Percentiles rank a stretch among this genome's conserved stretches.
Evolutionary conservation across 1,140 invertebrate species (phyloP).

Genomic region (Drosophila santomea): DNA sequence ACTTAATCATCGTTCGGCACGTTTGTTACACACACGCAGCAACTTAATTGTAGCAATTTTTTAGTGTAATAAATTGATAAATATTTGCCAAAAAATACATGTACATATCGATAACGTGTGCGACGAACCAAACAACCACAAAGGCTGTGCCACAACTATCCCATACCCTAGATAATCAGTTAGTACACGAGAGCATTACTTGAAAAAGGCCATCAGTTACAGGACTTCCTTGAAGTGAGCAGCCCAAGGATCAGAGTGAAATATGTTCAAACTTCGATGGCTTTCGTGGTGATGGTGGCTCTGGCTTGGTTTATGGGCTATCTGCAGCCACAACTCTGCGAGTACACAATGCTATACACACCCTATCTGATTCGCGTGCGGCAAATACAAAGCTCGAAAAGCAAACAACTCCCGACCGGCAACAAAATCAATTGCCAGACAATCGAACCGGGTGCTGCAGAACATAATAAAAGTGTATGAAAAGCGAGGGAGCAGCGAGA

Average conservation of each 20-base stretch:
- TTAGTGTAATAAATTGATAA: slow-evolving; percentile 79
- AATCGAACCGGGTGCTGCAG: slow-evolving; percentile 45
- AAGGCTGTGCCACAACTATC: not conserved
- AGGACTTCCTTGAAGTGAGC: slow-evolving; percentile 3
- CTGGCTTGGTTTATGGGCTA: not conserved
- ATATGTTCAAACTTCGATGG: slow-evolving; percentile 16
- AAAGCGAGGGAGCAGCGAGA: slow-evolving; percentile 4
- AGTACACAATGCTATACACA: slow-evolving; percentile 9
- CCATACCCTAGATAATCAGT: slow-evolving; percentile 9
- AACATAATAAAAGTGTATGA: slow-evolving; percentile 18
- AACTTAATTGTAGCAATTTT: slow-evolving; percentile 75
- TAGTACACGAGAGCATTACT: slow-evolving; percentile 1
- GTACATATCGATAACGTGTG: slow-evolving; percentile 51
- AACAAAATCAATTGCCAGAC: slow-evolving; percentile 61
- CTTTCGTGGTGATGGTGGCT: slow-evolving; percentile 3
- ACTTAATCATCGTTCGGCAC: slow-evolving; percentile 76
- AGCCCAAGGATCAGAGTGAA: slow-evolving; percentile 36
- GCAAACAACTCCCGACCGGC: slow-evolving; percentile 42
- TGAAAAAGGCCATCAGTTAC: slow-evolving; percentile 15
- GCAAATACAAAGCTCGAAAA: slow-evolving; percentile 45
- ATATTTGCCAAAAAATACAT: slow-evolving; percentile 68
- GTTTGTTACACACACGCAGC: slow-evolving; percentile 49
- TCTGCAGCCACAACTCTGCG: slow-evolving; percentile 14
- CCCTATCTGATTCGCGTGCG: slow-evolving; percentile 46
- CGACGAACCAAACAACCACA: slow-evolving; percentile 10